Evolutionary conservation across 2,113 vertebrate genomes (phyloP), one percentile per base, ranked within the genome.

Genomic region (Otolemur garnettii): DNA sequence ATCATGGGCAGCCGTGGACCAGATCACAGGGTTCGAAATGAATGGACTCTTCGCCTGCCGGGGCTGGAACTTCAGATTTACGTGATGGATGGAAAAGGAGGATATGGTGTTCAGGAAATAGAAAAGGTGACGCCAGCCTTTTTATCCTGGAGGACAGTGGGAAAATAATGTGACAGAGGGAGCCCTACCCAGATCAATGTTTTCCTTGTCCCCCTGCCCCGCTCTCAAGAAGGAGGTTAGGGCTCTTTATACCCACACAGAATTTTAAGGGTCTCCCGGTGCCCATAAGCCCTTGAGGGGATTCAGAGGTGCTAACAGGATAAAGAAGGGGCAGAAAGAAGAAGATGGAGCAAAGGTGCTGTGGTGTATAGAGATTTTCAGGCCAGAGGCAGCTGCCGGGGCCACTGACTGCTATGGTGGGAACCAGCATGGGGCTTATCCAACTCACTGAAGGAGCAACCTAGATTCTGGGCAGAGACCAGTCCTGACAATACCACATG

Each of bases 61-160:
- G 50, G 35, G 38, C 50, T 71, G 28, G 55, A 45, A 30, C 60
- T 88, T 78, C 42, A 93, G 68, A 42, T 21, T 60, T 60, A 85
- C 19, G 68, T 62, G 72, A 24, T 59, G 30, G 68, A 66, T 22
- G 7, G 69, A 89, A 78, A 82, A 77, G 30, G 59, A 88, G 53
- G 60, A 79, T 19, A 62, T n/a, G 38, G 35, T n/a, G 7, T 68
- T 94, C 19, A 57, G 75, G 84, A 83, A 96, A 79, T n/a, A 83
- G 72, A 85, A 82, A 84, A 45, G 35, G 35, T 72, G 30, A 55
- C 45, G 28, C 53, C 17, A 86, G 35, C 11, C 1, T 69, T 59
- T 80, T 94, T 45, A 78, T 24, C 22, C 57, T 86, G n/a, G 92
- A 87, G 80, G 19, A 69, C 8, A 17, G 11, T 86, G 84, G 45